These are phyloP conservation scores for Bambusicola thoracicus DNA, from an alignment of 2,113 vertebrate genomes.

Conservation along the genomic window DNA sequence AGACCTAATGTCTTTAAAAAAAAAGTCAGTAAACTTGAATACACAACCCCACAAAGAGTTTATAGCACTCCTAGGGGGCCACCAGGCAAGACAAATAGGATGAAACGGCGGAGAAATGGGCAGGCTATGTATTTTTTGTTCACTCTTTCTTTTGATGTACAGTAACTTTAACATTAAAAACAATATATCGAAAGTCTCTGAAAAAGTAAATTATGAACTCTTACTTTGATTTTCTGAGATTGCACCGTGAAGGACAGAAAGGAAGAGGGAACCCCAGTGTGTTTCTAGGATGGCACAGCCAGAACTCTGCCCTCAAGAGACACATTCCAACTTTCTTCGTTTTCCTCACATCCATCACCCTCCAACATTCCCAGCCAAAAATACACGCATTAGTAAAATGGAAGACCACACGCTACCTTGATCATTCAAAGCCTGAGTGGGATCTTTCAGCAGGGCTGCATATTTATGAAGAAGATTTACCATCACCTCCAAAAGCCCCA, in stretches of 20 bases:
- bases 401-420: constrained; percentile 82
- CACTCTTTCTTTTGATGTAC: background rate
- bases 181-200: background rate
- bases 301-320: background rate
- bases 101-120: background rate
- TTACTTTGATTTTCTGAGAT: background rate
- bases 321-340: accelerated
- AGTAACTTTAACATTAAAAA: background rate
- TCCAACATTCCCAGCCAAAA: background rate
- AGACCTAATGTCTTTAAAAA: background rate
- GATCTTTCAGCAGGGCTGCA: constrained; percentile 96
- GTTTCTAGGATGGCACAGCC: background rate
- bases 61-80: background rate
- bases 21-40: background rate
- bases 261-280: background rate
- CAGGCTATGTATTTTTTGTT: background rate
- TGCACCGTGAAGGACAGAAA: accelerated
- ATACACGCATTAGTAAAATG: background rate
- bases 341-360: background rate
- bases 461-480: constrained; percentile 98
- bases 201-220: background rate
- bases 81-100: background rate
- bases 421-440: constrained; percentile 84
- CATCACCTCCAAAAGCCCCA: constrained; percentile 96
- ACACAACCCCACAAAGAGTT: background rate